Conservation (phyloP, 2,113 vertebrate genomes). For the Spea multiplicata region DNA sequence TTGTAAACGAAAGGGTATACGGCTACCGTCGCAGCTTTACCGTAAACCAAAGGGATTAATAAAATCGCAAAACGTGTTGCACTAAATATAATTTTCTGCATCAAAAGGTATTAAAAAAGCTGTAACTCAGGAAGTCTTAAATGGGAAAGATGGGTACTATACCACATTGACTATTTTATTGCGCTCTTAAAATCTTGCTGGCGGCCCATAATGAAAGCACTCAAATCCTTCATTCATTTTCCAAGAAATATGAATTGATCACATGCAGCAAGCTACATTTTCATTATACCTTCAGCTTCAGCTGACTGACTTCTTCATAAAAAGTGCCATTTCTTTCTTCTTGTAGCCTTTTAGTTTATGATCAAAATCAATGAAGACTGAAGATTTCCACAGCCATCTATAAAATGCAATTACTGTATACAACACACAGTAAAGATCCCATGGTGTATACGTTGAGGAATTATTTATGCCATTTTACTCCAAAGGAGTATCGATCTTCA, state of each 20-base stretch:
- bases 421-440: slow-evolving; percentile 73
- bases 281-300: slow-evolving; percentile 69
- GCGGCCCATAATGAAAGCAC: slow-evolving; percentile 54
- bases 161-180: slow-evolving; percentile 51
- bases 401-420: slow-evolving; percentile 82
- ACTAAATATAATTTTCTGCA: slow-evolving; percentile 40
- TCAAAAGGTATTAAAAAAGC: slow-evolving; percentile 50
- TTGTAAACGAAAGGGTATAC: neutral
- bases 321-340: slow-evolving; percentile 70
- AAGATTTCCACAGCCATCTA: slow-evolving; percentile 76
- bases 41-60: slow-evolving; percentile 24
- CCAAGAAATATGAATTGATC: slow-evolving; percentile 65
- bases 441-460: slow-evolving; percentile 72
- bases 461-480: slow-evolving; percentile 81
- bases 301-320: slow-evolving; percentile 66
- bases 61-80: slow-evolving; percentile 17
- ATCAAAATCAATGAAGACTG: slow-evolving; percentile 84
- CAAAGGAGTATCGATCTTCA: slow-evolving; percentile 80
- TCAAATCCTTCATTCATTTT: slow-evolving; percentile 63
- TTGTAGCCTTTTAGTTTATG: slow-evolving; percentile 70
- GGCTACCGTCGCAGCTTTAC: neutral
- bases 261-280: slow-evolving; percentile 53
- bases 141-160: slow-evolving; percentile 49
- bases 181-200: slow-evolving; percentile 51
- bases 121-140: slow-evolving; percentile 57